Evolutionary conservation across 2,888 invertebrate species (phyloP).

Genomic region (Dryomyza anilis): DNA sequence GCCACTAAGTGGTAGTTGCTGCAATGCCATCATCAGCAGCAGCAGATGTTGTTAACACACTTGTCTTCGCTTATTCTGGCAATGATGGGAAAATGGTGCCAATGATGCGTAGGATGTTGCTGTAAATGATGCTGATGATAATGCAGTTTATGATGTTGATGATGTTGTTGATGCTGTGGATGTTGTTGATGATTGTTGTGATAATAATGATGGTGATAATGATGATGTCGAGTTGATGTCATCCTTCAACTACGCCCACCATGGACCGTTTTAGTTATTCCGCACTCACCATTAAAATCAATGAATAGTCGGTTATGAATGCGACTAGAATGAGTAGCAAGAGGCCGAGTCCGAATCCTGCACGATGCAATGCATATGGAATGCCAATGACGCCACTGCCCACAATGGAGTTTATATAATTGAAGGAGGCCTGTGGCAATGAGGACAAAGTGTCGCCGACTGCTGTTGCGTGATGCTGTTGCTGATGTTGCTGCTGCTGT

Average conservation of each 20-base stretch:
- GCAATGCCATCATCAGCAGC: too few relatives aligned
- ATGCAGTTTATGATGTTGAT: too few relatives aligned
- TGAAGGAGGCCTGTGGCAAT: conserved; percentile 78
- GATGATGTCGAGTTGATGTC: too few relatives aligned
- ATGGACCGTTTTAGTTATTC: not conserved
- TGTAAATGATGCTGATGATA: too few relatives aligned
- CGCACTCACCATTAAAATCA: conserved; percentile 75
- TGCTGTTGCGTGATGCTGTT: conserved; percentile 29
- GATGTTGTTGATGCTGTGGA: too few relatives aligned
- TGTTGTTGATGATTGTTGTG: too few relatives aligned
- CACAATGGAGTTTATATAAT: conserved; percentile 87
- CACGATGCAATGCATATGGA: conserved; percentile 80
- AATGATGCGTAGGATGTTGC: too few relatives aligned
- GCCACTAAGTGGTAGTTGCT: too few relatives aligned
- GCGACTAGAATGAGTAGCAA: conserved; percentile 73
- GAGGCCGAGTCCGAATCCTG: conserved; percentile 80
- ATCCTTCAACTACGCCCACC: not conserved
- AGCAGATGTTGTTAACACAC: too few relatives aligned
- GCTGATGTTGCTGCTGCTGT: conserved; percentile 36
- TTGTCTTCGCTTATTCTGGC: too few relatives aligned
- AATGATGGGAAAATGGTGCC: too few relatives aligned
- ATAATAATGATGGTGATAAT: too few relatives aligned
- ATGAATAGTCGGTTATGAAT: conserved; percentile 79
- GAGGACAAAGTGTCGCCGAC: conserved; percentile 67
- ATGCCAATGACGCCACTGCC: conserved; percentile 87